Evolutionary conservation across 2,113 vertebrate species (phyloP).

Genomic region (Bostrychus sinensis): DNA sequence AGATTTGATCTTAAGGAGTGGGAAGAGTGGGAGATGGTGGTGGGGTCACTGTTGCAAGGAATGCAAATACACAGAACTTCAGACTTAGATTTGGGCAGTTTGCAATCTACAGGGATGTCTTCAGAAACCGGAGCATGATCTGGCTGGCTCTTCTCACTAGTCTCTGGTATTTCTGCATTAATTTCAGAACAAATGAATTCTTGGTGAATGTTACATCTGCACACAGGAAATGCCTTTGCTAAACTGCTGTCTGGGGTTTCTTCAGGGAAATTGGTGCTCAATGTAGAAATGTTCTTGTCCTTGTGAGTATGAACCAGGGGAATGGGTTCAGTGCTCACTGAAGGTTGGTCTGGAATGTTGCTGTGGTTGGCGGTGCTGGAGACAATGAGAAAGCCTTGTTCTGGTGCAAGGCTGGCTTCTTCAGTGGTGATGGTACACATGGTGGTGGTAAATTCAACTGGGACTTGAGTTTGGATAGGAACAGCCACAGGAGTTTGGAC

Average conservation of each 20-base stretch:
- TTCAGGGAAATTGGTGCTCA: background rate
- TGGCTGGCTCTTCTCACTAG: background rate
- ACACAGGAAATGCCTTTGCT: background rate
- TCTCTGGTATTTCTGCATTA: background rate
- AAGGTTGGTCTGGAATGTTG: background rate
- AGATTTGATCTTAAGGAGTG: background rate
- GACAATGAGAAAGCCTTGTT: background rate
- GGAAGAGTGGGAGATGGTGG: background rate
- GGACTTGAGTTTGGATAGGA: conserved; percentile 63
- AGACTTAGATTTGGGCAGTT: background rate
- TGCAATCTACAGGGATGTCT: background rate
- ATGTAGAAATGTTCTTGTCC: background rate
- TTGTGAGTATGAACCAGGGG: background rate
- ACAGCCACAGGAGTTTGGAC: conserved; percentile 66
- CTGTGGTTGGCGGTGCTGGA: too few species aligned
- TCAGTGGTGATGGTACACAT: conserved; percentile 65
- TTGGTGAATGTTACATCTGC: background rate
- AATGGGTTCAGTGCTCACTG: background rate
- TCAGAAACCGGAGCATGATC: background rate
- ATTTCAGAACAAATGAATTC: background rate
- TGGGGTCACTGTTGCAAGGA: background rate
- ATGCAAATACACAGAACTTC: background rate
- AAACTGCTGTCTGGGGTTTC: background rate
- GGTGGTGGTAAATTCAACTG: conserved; percentile 62
- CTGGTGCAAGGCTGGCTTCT: conserved; percentile 18